Percentiles rank a stretch among this genome's conserved stretches.
phyloP scores from a whole-genome alignment of 2,888 invertebrate genomes.

The Brachyptera putata region DNA sequence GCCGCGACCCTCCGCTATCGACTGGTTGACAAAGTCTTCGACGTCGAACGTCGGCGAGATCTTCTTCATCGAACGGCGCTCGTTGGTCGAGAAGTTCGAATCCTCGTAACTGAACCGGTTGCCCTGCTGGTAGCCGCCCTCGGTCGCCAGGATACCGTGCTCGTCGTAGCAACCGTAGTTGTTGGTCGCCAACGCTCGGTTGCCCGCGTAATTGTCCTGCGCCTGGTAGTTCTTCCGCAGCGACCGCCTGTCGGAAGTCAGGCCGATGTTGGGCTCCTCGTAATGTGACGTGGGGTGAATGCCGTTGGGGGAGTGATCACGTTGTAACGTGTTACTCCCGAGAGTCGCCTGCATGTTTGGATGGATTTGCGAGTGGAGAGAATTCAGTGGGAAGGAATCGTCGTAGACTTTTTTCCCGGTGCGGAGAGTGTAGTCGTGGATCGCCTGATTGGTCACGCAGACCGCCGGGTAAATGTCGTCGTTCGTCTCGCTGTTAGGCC shows the following conservation, averaged over 20 bases:
- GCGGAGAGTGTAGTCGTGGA: slow-evolving; percentile 75
- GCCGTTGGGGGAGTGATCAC: too few relatives aligned
- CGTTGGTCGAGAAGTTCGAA: slow-evolving; percentile 19
- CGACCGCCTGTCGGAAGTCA: slow-evolving; percentile 25
- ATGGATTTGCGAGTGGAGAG: slow-evolving; percentile 39
- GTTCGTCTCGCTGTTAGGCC: slow-evolving; percentile 46
- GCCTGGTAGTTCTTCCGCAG: slow-evolving; percentile 26
- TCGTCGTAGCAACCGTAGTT: slow-evolving; percentile 7
- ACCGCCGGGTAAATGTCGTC: slow-evolving; percentile 82
- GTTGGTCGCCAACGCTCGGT: neutral
- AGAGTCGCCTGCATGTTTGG: neutral
- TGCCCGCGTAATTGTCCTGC: neutral
- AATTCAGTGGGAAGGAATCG: slow-evolving; percentile 56
- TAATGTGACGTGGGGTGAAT: too few relatives aligned
- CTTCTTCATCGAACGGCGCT: slow-evolving; percentile 1
- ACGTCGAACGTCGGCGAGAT: neutral
- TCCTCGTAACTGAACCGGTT: slow-evolving; percentile 11
- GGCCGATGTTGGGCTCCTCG: neutral
- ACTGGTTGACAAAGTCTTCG: neutral
- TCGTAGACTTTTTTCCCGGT: slow-evolving; percentile 75
- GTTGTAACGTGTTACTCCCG: too few relatives aligned
- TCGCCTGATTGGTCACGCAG: slow-evolving; percentile 73
- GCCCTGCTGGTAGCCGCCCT: neutral
- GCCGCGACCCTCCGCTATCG: neutral
- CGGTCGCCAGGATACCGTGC: neutral